Base-by-base conservation (phyloP, 2,113 vertebrate genomes). In the Petaurus breviceps region DNA sequence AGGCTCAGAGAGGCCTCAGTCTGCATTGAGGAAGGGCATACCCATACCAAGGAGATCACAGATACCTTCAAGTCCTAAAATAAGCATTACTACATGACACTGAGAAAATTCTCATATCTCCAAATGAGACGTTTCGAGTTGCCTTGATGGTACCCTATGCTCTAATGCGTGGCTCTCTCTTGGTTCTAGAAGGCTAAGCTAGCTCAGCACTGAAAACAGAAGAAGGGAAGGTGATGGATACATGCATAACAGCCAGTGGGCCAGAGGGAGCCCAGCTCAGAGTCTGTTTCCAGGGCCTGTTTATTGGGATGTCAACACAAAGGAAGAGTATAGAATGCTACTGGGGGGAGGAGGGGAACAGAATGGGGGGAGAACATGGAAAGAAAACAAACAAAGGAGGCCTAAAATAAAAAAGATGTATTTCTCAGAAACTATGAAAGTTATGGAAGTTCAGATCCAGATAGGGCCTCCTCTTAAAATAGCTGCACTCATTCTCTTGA, bases 391-490 rank as follows among this genome's bases (percentile, higher is more conserved):
- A 92, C 43, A 51, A 93, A 47, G 91, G 25, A 84, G 68, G 68
- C n/a, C n/a, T 84, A 84, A 84, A 84, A 84, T 84, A 43, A 84
- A 90, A 98, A 98, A 96, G 95, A 98, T 14, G 6, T 49, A n/a
- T 96, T 89, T 96, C 97, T 95, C 97, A 97, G 98, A 96, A 97
- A 96, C 50, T 95, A 91, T 94, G 89, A 93, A 96, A 97, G 96
- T 47, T 95, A 97, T 25, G 93, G 77, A 89, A 90, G 94, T 93
- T 98, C 93, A 23, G 0, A 98, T 95, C 96, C 93, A 96, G 97
- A 90, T 94, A 93, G 3, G 91, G 95, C 51, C 93, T 92, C 90
- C 92, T 95, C 97, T 96, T 96, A 94, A 93, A 98, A 49, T 93
- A 97, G 93, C 89, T 95, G 90, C 84, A 93, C 0, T 0, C 26